Percentiles rank a stretch among this genome's conserved stretches.
phyloP scores from a whole-genome alignment of 2,797 vertebrate genomes.

The Syncerus caffer region DNA sequence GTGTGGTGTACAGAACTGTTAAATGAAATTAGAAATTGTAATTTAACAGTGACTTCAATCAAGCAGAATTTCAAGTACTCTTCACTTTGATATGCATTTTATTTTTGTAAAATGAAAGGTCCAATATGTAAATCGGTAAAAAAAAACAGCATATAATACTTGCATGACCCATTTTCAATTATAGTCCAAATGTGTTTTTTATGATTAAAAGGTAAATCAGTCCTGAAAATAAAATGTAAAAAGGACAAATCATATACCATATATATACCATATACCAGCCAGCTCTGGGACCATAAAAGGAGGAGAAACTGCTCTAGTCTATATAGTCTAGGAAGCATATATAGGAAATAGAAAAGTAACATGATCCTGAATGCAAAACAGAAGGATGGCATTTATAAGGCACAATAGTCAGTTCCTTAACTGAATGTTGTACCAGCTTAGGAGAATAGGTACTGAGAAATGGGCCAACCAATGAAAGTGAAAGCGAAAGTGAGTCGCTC shows the following conservation, averaged over 20 bases:
- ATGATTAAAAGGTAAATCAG: conserved; percentile 10
- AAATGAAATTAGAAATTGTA: not conserved
- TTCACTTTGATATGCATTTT: not conserved
- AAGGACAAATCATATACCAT: not conserved
- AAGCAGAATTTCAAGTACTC: not conserved
- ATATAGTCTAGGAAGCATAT: not conserved
- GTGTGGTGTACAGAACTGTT: not conserved
- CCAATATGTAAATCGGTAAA: not conserved
- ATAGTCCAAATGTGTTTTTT: conserved; percentile 1
- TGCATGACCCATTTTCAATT: conserved; percentile 4
- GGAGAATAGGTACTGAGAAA: not conserved
- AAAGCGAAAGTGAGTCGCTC: accelerated
- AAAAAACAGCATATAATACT: not conserved
- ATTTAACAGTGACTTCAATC: not conserved
- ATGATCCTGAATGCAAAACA: not conserved
- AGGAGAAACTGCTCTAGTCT: not conserved
- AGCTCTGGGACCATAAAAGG: not conserved
- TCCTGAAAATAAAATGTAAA: not conserved
- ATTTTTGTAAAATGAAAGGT: not conserved
- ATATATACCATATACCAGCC: too few relatives aligned
- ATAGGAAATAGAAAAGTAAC: not conserved
- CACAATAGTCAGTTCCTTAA: not conserved
- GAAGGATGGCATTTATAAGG: not conserved
- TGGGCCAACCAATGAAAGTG: not conserved
- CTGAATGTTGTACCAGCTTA: not conserved